Percentiles rank a stretch among this genome's conserved stretches.
These are phyloP conservation scores for Zygaena filipendulae DNA, from an alignment of 2,888 invertebrate species.

Conservation along the genomic window DNA sequence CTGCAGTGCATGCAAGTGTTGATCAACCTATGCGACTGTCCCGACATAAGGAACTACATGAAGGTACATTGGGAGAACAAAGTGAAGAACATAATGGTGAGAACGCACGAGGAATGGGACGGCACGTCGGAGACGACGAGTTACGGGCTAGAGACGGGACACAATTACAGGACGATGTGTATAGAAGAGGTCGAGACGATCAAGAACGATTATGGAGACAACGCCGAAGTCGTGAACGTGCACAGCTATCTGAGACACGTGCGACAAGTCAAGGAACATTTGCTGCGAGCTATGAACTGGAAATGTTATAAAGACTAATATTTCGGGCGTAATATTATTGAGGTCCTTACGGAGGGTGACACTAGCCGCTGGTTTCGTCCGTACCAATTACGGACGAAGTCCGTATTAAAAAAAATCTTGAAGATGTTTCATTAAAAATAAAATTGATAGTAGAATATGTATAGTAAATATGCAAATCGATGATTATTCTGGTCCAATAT, in stretches of 20 bases:
- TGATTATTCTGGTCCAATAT: no score
- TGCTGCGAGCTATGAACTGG: slow-evolving; percentile 38
- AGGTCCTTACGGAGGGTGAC: no score
- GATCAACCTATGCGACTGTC: slow-evolving; percentile 50
- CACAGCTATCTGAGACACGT: slow-evolving; percentile 37
- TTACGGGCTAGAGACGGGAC: slow-evolving; percentile 37
- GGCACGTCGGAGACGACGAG: slow-evolving; percentile 38
- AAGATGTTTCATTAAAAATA: no score
- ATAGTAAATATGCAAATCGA: no score
- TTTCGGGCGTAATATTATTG: no score
- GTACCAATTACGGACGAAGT: no score
- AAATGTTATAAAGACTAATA: slow-evolving; percentile 29
- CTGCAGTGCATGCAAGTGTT: slow-evolving; percentile 38
- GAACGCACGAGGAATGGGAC: slow-evolving; percentile 43
- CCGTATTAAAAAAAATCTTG: no score
- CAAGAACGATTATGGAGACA: slow-evolving; percentile 39
- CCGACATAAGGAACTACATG: slow-evolving; percentile 41
- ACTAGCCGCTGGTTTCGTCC: no score
- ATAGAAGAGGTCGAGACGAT: slow-evolving; percentile 41
- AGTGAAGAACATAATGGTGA: slow-evolving; percentile 26
- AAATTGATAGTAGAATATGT: no score
- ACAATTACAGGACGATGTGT: slow-evolving; percentile 47
- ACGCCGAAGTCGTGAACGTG: slow-evolving; percentile 34
- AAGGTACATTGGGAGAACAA: slow-evolving; percentile 31
- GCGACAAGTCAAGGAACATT: slow-evolving; percentile 26